Conservation (phyloP, 1,140 invertebrate species). For the Asobara japonica region DNA sequence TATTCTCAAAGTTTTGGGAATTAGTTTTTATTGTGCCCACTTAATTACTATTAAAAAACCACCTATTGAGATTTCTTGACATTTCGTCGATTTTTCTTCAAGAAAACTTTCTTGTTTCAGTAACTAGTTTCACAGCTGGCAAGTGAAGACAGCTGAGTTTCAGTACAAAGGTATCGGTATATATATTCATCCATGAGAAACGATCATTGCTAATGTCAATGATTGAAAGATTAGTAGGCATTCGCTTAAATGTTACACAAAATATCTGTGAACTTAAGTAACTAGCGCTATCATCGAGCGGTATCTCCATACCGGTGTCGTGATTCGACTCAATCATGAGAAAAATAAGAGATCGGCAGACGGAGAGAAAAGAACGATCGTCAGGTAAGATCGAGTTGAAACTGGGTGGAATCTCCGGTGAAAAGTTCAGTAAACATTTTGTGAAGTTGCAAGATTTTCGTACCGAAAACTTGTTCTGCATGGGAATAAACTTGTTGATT, state of each 20-base stretch:
- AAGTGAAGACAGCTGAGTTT: too few species aligned
- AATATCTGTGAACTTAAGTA: conserved; percentile 6
- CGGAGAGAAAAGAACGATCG: background rate
- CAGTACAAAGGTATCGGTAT: too few species aligned
- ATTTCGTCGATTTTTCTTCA: too few species aligned
- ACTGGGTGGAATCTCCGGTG: background rate
- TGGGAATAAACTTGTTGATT: background rate
- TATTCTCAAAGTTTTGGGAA: too few species aligned
- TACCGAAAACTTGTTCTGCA: background rate
- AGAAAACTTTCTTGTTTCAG: too few species aligned
- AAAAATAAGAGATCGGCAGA: conserved; percentile 8
- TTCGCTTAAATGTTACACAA: background rate
- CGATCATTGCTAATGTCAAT: background rate
- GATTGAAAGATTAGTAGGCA: background rate
- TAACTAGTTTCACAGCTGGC: too few species aligned
- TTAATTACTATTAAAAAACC: too few species aligned
- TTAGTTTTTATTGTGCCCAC: too few species aligned
- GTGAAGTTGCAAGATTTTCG: background rate
- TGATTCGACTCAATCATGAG: background rate
- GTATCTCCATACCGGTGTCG: background rate
- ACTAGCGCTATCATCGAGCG: background rate
- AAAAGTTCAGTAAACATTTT: background rate
- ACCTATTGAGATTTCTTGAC: too few species aligned
- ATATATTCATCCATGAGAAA: too few species aligned
- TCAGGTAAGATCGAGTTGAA: background rate